Evolutionary conservation across 35 echinoderm and acorn worm genomes (phyloP).

Genomic region (Lytechinus variegatus): DNA sequence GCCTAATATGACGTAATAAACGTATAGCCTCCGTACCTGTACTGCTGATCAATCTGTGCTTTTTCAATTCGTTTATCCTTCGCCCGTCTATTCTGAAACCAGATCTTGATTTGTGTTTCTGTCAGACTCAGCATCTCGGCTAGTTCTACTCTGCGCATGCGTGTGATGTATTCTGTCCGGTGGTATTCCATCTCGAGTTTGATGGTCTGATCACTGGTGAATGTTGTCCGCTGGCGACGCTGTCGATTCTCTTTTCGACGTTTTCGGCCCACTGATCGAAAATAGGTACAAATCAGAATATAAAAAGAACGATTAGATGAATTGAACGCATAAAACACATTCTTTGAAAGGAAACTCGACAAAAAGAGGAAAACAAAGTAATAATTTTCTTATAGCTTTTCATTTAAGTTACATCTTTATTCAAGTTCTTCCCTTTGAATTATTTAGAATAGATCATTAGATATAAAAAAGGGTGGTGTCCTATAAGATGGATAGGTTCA

Average conservation of each 20-base stretch:
- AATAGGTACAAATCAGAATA: background rate
- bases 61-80: constrained; percentile 98
- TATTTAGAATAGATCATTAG: too few relatives aligned
- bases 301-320: background rate
- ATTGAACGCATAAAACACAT: background rate
- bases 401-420: background rate
- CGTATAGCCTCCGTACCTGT: constrained; percentile 29
- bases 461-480: too few relatives aligned
- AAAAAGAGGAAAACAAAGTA: too few relatives aligned
- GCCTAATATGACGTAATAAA: background rate
- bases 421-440: background rate
- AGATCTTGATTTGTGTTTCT: constrained; percentile 93
- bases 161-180: constrained; percentile 88
- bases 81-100: constrained; percentile 95
- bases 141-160: constrained; percentile 77
- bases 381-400: background rate
- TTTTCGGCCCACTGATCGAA: constrained; percentile 70
- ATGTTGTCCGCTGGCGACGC: constrained; percentile 89
- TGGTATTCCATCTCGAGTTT: constrained; percentile 89
- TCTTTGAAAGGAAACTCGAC: background rate
- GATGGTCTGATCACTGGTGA: constrained; percentile 90
- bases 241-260: constrained; percentile 74
- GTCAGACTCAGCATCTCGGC: constrained; percentile 83
- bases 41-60: constrained; percentile 89
- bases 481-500: too few relatives aligned